Conservation (phyloP, 2,113 vertebrate species). For the Mugil cephalus region DNA sequence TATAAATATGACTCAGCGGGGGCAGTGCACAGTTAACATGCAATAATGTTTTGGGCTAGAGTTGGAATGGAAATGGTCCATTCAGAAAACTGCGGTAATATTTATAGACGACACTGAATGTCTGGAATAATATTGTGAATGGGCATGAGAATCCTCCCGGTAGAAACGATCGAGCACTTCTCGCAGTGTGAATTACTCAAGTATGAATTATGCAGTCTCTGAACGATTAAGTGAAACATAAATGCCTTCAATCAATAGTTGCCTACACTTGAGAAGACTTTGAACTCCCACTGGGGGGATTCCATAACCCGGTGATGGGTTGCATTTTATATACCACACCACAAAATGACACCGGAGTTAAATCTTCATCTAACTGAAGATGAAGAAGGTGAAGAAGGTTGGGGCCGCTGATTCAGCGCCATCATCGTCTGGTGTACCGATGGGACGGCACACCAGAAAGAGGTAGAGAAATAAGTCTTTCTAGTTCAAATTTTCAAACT, state of each 20-base stretch:
- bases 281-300: slow-evolving; percentile 68
- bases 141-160: slow-evolving; percentile 5
- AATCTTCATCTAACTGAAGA: slow-evolving; percentile 45
- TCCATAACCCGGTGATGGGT: slow-evolving; percentile 40
- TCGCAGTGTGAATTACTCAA: slow-evolving; percentile 78
- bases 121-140: neutral
- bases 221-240: slow-evolving; percentile 78
- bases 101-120: slow-evolving; percentile 1
- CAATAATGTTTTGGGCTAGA: slow-evolving; percentile 3
- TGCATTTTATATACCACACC: slow-evolving; percentile 46
- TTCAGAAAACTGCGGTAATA: slow-evolving; percentile 2
- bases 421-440: slow-evolving; percentile 18
- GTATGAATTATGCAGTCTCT: slow-evolving; percentile 82
- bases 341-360: slow-evolving; percentile 61
- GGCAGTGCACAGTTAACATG: neutral
- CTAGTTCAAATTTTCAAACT: neutral
- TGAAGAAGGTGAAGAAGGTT: too few species aligned
- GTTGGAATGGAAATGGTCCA: neutral
- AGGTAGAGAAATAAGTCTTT: neutral
- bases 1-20: slow-evolving; percentile 49
- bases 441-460: slow-evolving; percentile 2
- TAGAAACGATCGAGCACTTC: slow-evolving; percentile 41
- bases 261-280: slow-evolving; percentile 72
- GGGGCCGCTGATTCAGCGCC: slow-evolving; percentile 60
- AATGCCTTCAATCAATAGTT: slow-evolving; percentile 74